A percentile compares a stretch with the other conserved stretches of the same genome.
Conservation (phyloP, 2,888 invertebrate species). For the Ophion costatus region DNA sequence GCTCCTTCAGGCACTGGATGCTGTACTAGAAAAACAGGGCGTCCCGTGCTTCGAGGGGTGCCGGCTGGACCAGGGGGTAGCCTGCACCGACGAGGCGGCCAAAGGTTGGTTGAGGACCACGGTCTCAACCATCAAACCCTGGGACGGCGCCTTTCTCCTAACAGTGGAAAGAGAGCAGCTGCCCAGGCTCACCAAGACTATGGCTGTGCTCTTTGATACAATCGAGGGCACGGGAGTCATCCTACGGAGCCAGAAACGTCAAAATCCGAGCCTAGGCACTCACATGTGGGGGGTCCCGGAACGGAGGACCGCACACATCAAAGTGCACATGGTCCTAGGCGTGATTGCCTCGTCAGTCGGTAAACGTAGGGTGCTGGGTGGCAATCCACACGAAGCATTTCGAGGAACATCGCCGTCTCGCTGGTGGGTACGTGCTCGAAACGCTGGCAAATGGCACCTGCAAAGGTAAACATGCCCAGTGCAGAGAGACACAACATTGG, state of each 20-base stretch:
- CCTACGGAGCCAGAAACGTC: constrained; percentile 47
- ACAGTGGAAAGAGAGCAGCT: constrained; percentile 21
- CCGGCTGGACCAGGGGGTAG: constrained; percentile 31
- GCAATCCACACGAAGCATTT: no score
- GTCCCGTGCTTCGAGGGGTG: constrained; percentile 45
- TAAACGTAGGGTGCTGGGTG: no score
- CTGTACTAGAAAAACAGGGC: background rate
- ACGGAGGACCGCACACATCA: no score
- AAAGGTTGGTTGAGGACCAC: constrained; percentile 13
- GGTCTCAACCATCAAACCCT: background rate
- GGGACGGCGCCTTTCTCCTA: constrained; percentile 11
- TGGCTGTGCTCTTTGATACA: constrained; percentile 14
- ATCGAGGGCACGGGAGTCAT: constrained; percentile 21
- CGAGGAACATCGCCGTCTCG: no score
- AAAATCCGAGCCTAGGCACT: no score
- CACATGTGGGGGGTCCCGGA: no score
- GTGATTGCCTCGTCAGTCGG: no score
- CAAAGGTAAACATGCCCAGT: no score
- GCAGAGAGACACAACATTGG: no score
- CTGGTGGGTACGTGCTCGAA: no score
- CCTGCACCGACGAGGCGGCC: constrained; percentile 33
- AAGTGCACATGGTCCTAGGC: no score
- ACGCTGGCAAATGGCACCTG: no score
- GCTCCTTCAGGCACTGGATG: constrained; percentile 32
- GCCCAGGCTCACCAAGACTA: constrained; percentile 15